Conservation (phyloP, 2,797 vertebrate genomes). For the Menidia menidia region DNA sequence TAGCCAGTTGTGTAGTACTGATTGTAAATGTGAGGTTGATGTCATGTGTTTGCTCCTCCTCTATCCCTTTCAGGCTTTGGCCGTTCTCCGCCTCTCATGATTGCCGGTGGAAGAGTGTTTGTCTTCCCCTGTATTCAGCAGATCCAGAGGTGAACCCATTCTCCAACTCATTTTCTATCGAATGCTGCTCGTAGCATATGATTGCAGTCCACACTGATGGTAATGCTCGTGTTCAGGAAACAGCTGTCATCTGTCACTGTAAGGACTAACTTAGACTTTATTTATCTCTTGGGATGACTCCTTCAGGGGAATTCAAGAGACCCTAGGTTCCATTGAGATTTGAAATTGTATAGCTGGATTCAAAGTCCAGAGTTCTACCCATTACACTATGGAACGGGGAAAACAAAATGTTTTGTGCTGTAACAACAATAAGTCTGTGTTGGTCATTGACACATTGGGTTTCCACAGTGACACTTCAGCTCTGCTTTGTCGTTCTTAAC, state of each 20-base stretch:
- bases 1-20: constrained; percentile 11
- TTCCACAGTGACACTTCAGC: neutral
- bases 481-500: neutral
- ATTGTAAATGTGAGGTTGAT: constrained; percentile 19
- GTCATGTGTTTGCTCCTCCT: constrained; percentile 5
- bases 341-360: too few species aligned
- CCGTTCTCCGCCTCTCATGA: constrained; percentile 92
- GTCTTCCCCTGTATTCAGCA: constrained; percentile 91
- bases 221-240: neutral
- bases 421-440: neutral
- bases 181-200: neutral
- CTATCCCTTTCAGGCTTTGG: constrained; percentile 85
- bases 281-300: too few species aligned
- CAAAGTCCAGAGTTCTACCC: too few species aligned
- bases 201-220: neutral
- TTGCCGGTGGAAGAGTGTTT: constrained; percentile 93
- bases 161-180: neutral
- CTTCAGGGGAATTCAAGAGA: too few species aligned
- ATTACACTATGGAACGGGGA: too few species aligned
- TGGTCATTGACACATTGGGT: neutral
- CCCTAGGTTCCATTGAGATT: too few species aligned
- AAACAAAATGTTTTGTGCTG: neutral
- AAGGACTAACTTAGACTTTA: neutral
- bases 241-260: neutral
- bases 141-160: constrained; percentile 87